A percentile compares a stretch with the other conserved stretches of the same genome.
Conservation (phyloP, 2,888 invertebrate species). For the Marronus borbonicus region DNA sequence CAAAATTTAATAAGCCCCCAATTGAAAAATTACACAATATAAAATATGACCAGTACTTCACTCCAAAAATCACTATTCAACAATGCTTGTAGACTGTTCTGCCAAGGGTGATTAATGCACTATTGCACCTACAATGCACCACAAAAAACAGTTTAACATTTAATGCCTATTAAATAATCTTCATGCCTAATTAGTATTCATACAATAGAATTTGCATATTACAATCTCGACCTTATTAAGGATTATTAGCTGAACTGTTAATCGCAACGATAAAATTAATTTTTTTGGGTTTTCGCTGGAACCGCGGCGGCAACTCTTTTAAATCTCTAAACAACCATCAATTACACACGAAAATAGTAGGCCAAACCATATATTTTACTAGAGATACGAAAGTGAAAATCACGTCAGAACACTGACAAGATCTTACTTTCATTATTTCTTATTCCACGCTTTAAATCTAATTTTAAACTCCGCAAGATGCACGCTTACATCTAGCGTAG, state of each 20-base stretch:
- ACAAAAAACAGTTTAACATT: background rate
- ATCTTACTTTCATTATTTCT: constrained; percentile 30
- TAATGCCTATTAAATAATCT: background rate
- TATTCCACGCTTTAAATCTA: background rate
- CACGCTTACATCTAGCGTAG: background rate
- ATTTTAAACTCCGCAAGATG: background rate
- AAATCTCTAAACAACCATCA: background rate
- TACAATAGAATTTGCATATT: background rate
- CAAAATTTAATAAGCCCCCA: too few species aligned
- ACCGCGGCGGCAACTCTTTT: too few species aligned
- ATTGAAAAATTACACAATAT: too few species aligned
- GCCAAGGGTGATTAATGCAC: too few species aligned
- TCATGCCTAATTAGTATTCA: background rate
- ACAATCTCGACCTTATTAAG: background rate
- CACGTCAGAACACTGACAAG: background rate
- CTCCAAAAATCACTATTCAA: too few species aligned
- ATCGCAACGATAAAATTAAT: background rate
- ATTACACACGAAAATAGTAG: constrained; percentile 10
- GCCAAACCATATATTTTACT: background rate
- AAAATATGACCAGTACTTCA: too few species aligned
- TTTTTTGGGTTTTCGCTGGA: too few species aligned
- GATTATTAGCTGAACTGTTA: background rate
- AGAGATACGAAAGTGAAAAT: constrained; percentile 26
- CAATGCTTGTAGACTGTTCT: too few species aligned
- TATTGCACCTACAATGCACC: background rate